Evolutionary conservation across 2,797 vertebrate species (phyloP).

Genomic region (Pygocentrus nattereri): DNA sequence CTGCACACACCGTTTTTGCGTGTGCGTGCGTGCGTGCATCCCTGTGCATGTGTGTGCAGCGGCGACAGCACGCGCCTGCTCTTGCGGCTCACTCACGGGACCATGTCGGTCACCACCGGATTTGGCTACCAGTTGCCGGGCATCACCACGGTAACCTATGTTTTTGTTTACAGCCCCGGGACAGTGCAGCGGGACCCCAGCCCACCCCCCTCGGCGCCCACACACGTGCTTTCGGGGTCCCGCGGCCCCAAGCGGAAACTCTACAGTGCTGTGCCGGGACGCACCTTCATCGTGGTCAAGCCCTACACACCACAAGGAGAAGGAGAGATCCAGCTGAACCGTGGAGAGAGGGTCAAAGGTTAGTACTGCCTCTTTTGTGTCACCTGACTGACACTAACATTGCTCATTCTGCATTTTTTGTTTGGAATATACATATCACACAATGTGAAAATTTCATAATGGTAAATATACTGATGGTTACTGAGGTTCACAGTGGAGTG

Average conservation of each 20-base stretch:
- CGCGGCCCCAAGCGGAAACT: slow-evolving; percentile 95
- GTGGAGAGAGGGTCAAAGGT: slow-evolving; percentile 97
- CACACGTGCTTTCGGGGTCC: slow-evolving; percentile 77
- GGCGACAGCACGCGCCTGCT: slow-evolving; percentile 34
- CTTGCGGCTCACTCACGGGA: slow-evolving; percentile 62
- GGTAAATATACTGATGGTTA: background rate
- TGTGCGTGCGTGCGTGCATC: slow-evolving; percentile 59
- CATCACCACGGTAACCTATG: slow-evolving; percentile 95
- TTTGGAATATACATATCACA: background rate
- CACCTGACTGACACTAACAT: slow-evolving; percentile 17
- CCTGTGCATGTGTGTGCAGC: slow-evolving; percentile 67
- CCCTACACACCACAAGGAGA: slow-evolving; percentile 93
- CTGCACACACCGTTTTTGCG: slow-evolving; percentile 27
- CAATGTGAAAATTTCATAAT: background rate
- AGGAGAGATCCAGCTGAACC: slow-evolving; percentile 95
- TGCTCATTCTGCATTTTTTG: background rate
- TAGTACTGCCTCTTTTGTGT: slow-evolving; percentile 62
- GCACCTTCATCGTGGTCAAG: slow-evolving; percentile 96
- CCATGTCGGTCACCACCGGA: slow-evolving; percentile 84
- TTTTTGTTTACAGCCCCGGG: slow-evolving; percentile 98
- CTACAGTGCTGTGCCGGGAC: slow-evolving; percentile 96
- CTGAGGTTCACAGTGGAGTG: background rate
- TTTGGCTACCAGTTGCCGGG: slow-evolving; percentile 88
- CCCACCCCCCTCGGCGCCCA: slow-evolving; percentile 80
- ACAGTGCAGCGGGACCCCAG: slow-evolving; percentile 84